A percentile compares a stretch with the other conserved stretches of the same genome.
Evolutionary conservation across 2,797 vertebrate species (phyloP).

Genomic region (Gymnothorax reevesii): DNA sequence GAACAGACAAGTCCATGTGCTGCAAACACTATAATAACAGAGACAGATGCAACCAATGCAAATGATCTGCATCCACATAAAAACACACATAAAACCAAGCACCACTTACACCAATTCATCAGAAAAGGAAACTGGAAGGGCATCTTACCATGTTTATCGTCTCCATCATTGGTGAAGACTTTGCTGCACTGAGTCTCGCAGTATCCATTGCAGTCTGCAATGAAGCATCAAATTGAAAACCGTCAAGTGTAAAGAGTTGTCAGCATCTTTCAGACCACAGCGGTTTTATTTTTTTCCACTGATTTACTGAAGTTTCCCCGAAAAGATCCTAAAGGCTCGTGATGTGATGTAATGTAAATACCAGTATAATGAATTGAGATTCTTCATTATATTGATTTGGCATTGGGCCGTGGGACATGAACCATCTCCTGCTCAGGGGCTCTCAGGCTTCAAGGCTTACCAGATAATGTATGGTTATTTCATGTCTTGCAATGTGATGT

Average conservation of each 20-base stretch:
- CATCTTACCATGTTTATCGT: constrained; percentile 91
- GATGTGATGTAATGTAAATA: too few relatives aligned
- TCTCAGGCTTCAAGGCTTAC: too few relatives aligned
- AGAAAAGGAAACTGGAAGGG: background rate
- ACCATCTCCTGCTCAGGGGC: too few relatives aligned
- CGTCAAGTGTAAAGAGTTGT: background rate
- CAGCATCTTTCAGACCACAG: background rate
- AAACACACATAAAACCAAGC: background rate
- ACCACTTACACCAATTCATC: background rate
- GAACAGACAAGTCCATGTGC: constrained; percentile 89
- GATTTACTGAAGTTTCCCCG: too few relatives aligned
- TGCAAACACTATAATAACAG: constrained; percentile 84
- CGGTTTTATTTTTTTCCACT: too few relatives aligned
- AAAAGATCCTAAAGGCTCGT: too few relatives aligned
- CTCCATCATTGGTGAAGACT: constrained; percentile 99
- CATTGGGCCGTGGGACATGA: too few relatives aligned
- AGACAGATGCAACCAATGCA: constrained; percentile 8
- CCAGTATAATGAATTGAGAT: too few relatives aligned
- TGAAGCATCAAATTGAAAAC: constrained; percentile 5
- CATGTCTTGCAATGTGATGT: too few relatives aligned
- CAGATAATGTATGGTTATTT: too few relatives aligned
- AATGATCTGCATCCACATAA: background rate
- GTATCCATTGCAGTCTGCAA: constrained; percentile 91
- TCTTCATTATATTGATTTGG: too few relatives aligned
- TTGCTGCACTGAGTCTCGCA: constrained; percentile 93